A percentile compares a stretch with the other conserved stretches of the same genome.
These are phyloP conservation scores for Scolopax rusticola DNA, from an alignment of 2,797 vertebrate genomes.

Conservation along the genomic window DNA sequence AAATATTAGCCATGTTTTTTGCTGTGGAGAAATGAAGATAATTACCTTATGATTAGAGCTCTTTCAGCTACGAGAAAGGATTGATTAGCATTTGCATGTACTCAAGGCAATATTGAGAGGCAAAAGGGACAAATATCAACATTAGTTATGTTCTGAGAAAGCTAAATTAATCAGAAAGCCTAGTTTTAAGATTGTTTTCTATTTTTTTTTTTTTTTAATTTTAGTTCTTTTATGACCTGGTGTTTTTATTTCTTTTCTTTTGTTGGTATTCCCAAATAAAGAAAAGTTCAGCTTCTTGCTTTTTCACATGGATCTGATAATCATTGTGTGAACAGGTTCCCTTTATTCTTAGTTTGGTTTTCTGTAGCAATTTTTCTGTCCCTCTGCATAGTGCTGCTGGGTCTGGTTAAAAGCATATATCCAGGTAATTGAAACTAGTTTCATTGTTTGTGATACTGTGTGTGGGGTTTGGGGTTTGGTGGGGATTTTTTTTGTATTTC, in stretches of 20 bases:
- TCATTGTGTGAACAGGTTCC: conserved; percentile 66
- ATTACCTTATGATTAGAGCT: conserved; percentile 86
- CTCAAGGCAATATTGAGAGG: conserved; percentile 78
- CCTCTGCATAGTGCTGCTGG: conserved; percentile 73
- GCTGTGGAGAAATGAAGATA: conserved; percentile 85
- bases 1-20: conserved; percentile 87
- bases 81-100: conserved; percentile 84
- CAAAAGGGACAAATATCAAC: conserved; percentile 75
- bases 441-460: conserved; percentile 69
- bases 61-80: conserved; percentile 80
- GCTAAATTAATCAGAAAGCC: conserved; percentile 61
- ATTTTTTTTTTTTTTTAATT: conserved; percentile 19
- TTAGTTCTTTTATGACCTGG: background rate
- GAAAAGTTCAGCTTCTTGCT: conserved; percentile 74
- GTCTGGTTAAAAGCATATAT: conserved; percentile 76
- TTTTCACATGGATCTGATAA: conserved; percentile 70
- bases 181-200: conserved; percentile 38
- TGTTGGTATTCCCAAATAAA: conserved; percentile 49
- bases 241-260: conserved; percentile 37
- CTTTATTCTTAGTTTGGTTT: conserved; percentile 70
- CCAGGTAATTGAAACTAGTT: conserved; percentile 78
- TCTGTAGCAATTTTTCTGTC: conserved; percentile 75
- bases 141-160: conserved; percentile 72
- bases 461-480: background rate
- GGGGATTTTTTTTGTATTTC: background rate